Percentiles rank a stretch among this genome's conserved stretches.
Conservation (phyloP, 2,113 vertebrate species). For the Misgurnus mizolepis region DNA sequence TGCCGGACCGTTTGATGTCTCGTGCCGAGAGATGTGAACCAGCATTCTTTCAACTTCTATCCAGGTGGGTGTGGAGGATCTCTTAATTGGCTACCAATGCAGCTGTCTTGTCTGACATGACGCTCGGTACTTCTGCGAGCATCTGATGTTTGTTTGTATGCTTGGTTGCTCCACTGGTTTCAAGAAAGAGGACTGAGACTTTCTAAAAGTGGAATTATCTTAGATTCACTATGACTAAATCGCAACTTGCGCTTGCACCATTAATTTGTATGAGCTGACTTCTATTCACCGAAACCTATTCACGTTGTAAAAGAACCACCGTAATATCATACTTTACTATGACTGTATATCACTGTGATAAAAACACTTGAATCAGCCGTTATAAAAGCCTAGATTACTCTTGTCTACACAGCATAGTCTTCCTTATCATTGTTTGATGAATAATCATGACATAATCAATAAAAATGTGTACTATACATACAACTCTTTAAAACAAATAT, state of each 20-base stretch:
- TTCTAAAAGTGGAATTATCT: not conserved
- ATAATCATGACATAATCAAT: too few relatives aligned
- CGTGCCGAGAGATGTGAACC: constrained; percentile 53
- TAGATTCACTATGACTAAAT: not conserved
- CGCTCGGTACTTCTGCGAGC: constrained; percentile 46
- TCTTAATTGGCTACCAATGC: constrained; percentile 59
- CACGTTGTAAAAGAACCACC: too few relatives aligned
- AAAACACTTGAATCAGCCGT: too few relatives aligned
- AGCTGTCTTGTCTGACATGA: constrained; percentile 54
- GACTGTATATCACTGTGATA: too few relatives aligned
- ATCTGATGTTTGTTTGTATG: constrained; percentile 43
- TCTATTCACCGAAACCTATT: too few relatives aligned
- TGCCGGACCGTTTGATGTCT: constrained; percentile 56
- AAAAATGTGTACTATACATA: too few relatives aligned
- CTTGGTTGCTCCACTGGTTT: constrained; percentile 5
- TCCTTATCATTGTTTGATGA: too few relatives aligned
- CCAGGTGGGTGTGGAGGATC: constrained; percentile 54
- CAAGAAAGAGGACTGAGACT: constrained; percentile 33
- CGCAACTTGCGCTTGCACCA: not conserved
- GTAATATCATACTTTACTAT: too few relatives aligned
- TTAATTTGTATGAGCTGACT: not conserved
- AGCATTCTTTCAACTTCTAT: constrained; percentile 53
- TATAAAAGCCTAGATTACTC: too few relatives aligned
- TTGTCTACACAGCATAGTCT: too few relatives aligned
- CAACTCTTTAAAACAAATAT: too few relatives aligned